phyloP scores from a whole-genome alignment of 2,888 invertebrate species.

The Chesias legatella region DNA sequence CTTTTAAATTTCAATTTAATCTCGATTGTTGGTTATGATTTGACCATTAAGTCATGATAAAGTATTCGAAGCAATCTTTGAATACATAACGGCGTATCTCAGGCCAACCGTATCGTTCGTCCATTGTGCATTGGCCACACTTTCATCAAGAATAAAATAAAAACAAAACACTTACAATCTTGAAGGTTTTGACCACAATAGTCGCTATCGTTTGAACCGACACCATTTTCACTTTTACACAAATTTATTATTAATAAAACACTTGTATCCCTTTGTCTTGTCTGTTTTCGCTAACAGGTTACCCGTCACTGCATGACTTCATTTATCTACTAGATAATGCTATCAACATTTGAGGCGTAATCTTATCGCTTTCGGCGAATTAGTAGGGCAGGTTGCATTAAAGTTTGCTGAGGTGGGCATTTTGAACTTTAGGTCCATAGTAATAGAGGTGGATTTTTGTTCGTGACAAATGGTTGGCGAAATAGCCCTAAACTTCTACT shows the following conservation, averaged over 20 bases:
- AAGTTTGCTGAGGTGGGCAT: conserved; percentile 22
- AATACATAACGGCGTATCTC: conserved; percentile 15
- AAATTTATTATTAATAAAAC: conserved; percentile 25
- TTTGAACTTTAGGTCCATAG: conserved; percentile 22
- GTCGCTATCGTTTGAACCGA: conserved; percentile 90
- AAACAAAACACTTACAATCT: conserved; percentile 84
- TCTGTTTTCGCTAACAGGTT: conserved; percentile 52
- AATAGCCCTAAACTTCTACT: conserved; percentile 30
- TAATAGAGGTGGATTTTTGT: conserved; percentile 20
- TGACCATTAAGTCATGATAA: too few relatives aligned
- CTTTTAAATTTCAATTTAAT: too few relatives aligned
- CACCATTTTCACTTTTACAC: conserved; percentile 83
- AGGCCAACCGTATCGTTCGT: conserved; percentile 16
- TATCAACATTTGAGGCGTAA: conserved; percentile 60
- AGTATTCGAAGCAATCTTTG: conserved; percentile 5
- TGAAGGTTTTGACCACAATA: conserved; percentile 89
- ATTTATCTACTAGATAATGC: conserved; percentile 50
- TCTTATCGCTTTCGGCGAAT: conserved; percentile 72
- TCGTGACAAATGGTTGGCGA: conserved; percentile 17
- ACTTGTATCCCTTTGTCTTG: conserved; percentile 50
- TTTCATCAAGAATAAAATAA: conserved; percentile 22
- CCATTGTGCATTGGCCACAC: conserved; percentile 23
- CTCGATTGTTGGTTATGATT: too few relatives aligned
- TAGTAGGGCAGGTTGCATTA: conserved; percentile 65
- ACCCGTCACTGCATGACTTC: conserved; percentile 59